Evolutionary conservation across 1,140 invertebrate genomes (phyloP).

Genomic region (Tenebrio molitor): DNA sequence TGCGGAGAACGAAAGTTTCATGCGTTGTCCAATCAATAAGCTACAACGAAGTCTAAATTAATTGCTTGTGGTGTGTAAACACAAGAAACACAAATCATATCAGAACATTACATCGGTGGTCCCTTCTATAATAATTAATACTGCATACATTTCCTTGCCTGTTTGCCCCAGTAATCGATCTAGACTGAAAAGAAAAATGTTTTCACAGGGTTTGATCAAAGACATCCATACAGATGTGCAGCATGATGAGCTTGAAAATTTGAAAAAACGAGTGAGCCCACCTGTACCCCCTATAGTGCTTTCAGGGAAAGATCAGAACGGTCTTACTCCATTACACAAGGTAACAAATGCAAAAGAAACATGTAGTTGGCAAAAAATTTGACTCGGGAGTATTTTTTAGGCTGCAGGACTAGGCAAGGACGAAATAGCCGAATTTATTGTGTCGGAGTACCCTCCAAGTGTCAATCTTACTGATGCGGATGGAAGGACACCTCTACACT

Average conservation of each 20-base stretch:
- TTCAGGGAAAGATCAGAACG: conserved; percentile 84
- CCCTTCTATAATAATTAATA: too few species aligned
- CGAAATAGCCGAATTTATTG: conserved; percentile 80
- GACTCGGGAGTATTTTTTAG: conserved; percentile 65
- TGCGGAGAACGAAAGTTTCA: too few species aligned
- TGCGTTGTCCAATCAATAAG: too few species aligned
- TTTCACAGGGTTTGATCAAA: conserved; percentile 83
- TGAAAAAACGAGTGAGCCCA: conserved; percentile 76
- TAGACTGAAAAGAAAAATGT: too few species aligned
- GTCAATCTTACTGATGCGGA: conserved; percentile 80
- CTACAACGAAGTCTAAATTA: too few species aligned
- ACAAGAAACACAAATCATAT: too few species aligned
- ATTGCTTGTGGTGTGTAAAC: too few species aligned
- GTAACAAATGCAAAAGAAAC: conserved; percentile 65
- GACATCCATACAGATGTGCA: conserved; percentile 84
- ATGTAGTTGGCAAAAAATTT: neutral
- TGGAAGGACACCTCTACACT: conserved; percentile 92
- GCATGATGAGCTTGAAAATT: conserved; percentile 80
- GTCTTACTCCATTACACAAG: conserved; percentile 86
- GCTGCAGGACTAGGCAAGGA: conserved; percentile 84
- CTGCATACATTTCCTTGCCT: too few species aligned
- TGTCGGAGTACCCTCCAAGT: conserved; percentile 78
- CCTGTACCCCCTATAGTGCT: conserved; percentile 81
- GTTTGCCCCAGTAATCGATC: too few species aligned
- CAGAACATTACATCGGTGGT: too few species aligned